These are phyloP conservation scores for Austrolebias charrua DNA, from an alignment of 2,797 vertebrate genomes.

Conservation along the genomic window DNA sequence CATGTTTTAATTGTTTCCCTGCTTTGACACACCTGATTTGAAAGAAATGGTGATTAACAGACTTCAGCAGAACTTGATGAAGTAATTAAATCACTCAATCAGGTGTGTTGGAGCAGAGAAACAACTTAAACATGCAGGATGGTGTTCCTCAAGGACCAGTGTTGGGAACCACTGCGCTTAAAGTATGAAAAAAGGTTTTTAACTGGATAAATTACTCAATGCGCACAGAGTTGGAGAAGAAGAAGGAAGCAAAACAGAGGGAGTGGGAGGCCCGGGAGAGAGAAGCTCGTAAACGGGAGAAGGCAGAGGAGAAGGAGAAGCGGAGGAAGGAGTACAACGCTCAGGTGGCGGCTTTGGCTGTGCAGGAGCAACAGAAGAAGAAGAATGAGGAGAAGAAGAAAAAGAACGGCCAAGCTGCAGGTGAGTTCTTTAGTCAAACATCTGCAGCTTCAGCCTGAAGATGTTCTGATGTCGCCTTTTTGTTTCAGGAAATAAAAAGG, in stretches of 20 bases:
- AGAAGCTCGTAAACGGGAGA: constrained; percentile 89
- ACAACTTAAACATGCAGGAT: too few relatives aligned
- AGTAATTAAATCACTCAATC: too few relatives aligned
- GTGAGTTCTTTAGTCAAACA: constrained; percentile 28
- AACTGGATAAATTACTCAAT: neutral
- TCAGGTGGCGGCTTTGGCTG: constrained; percentile 80
- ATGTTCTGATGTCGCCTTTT: neutral
- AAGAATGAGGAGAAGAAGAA: constrained; percentile 87
- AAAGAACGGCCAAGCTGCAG: constrained; percentile 75
- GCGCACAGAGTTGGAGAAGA: constrained; percentile 85
- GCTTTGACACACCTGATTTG: too few relatives aligned
- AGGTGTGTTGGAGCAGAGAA: too few relatives aligned
- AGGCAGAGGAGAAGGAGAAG: constrained; percentile 94
- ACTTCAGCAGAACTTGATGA: too few relatives aligned
- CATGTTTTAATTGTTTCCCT: too few relatives aligned
- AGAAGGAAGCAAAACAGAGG: constrained; percentile 87
- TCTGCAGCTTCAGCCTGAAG: neutral
- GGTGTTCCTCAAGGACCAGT: too few relatives aligned
- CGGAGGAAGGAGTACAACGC: constrained; percentile 91
- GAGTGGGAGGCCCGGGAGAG: constrained; percentile 89
- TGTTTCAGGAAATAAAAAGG: constrained; percentile 73
- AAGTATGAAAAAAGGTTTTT: too few relatives aligned
- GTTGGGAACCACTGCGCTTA: too few relatives aligned
- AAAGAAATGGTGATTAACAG: too few relatives aligned
- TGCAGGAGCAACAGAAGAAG: constrained; percentile 83